Evolutionary conservation across 2,888 invertebrate genomes (phyloP), one percentile per base, ranked within the genome.

Genomic region (Habrosyne pyritoides): DNA sequence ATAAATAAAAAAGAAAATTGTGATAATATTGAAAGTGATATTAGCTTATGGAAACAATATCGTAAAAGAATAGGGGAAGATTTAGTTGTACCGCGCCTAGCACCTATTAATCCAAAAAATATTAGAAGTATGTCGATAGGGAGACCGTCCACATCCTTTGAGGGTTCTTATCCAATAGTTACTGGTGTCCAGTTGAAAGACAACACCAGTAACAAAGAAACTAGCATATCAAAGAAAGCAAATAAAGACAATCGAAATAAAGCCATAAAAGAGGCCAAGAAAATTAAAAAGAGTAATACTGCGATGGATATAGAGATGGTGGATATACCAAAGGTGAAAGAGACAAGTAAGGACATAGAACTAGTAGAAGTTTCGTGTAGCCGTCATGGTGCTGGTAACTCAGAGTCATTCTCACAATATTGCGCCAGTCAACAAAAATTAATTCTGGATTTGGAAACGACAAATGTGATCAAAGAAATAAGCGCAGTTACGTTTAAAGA

Each of bases 81-180:
- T 36, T 68, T 87, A 64, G 60, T 76, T 52, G 61, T 64, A 47
- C 83, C 85, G 52, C 73, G 62, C 53, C n/a, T 66, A 50, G 60
- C 66, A 53, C 66, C 68, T 54, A 59, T 73, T 51, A 89, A 86
- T 66, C 86, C 86, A 47, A 86, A 57, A 66, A 88, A 87, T 64
- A 65, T 87, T 60, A 80, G 83, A 70, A 79, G 67, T 55, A 84
- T 86, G 83, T 81, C 84, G 21, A 80, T 89, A 67, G 83, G 77
- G 52, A 71, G 63, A 53, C 66, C 78, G 51, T 47, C 59, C n/a
- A 24, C 59, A 47, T 49, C 49, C 46, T 14, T 48, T 21, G 50
- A 54, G 51, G 42, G 48, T 14, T 18, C 14, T 5, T 14, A 42
- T 18, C 18, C 36, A 42, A 42, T 42, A 18, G 7, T 42, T n/a